A percentile compares a stretch with the other conserved stretches of the same genome.
Conservation (phyloP, 2,888 invertebrate species). For the Drosophila stalkeri region DNA sequence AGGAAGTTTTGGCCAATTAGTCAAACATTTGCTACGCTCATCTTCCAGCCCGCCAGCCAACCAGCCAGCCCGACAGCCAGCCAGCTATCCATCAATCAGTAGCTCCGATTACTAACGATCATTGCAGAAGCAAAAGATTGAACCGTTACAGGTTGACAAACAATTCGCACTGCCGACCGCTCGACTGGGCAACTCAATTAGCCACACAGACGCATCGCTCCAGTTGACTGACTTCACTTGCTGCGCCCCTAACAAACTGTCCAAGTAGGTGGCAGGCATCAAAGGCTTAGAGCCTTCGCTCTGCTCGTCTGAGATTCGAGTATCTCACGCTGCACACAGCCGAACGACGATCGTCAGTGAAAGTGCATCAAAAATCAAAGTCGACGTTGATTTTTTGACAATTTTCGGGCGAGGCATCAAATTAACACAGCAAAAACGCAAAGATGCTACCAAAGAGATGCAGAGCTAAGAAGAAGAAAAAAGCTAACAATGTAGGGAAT, state of each 20-base stretch:
- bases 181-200: slow-evolving; percentile 77
- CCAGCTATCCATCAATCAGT: slow-evolving; percentile 47
- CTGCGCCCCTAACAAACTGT: slow-evolving; percentile 32
- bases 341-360: slow-evolving; percentile 54
- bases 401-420: slow-evolving; percentile 74
- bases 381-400: slow-evolving; percentile 67
- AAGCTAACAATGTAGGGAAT: slow-evolving; percentile 1
- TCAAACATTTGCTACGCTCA: slow-evolving; percentile 70
- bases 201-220: slow-evolving; percentile 65
- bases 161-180: slow-evolving; percentile 75
- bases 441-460: slow-evolving; percentile 70
- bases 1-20: slow-evolving; percentile 70
- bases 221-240: slow-evolving; percentile 70
- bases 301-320: slow-evolving; percentile 22
- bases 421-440: slow-evolving; percentile 67
- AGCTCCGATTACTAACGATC: slow-evolving; percentile 65
- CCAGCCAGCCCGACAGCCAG: slow-evolving; percentile 1
- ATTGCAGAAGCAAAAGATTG: slow-evolving; percentile 54
- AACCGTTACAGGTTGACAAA: slow-evolving; percentile 78
- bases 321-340: slow-evolving; percentile 75
- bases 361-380: slow-evolving; percentile 80
- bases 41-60: slow-evolving; percentile 16
- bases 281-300: slow-evolving; percentile 28
- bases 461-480: slow-evolving; percentile 21
- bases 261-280: slow-evolving; percentile 73